These are phyloP conservation scores for Catharus fuscescens DNA, from an alignment of 2,113 vertebrate species.

Conservation along the genomic window DNA sequence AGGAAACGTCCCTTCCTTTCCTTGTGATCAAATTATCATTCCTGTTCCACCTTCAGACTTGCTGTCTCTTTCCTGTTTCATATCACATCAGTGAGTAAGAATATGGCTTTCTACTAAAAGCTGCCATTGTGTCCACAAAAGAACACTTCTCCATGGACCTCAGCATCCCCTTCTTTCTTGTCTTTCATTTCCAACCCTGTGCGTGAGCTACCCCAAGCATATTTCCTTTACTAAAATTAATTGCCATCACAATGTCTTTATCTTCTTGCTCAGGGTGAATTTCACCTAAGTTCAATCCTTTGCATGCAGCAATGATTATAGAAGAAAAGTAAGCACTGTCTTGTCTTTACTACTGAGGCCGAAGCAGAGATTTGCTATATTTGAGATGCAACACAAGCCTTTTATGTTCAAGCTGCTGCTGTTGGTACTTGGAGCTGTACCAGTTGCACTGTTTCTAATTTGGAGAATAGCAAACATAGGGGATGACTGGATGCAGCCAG, in stretches of 20 bases:
- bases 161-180: neutral
- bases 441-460: constrained; percentile 14
- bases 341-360: neutral
- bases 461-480: neutral
- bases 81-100: neutral
- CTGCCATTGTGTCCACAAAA: neutral
- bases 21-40: neutral
- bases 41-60: neutral
- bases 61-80: neutral
- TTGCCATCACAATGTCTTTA: neutral
- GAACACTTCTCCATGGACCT: neutral
- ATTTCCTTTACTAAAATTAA: neutral
- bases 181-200: neutral
- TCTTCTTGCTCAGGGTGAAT: neutral
- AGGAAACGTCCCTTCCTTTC: neutral
- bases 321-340: neutral
- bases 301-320: neutral
- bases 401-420: constrained; percentile 6
- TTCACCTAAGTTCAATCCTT: neutral
- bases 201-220: neutral
- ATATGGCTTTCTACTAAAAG: neutral
- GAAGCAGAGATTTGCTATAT: neutral
- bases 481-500: neutral
- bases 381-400: neutral
- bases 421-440: neutral